Conservation (phyloP, 2,113 vertebrate species). For the Nannobrachium achirus region DNA sequence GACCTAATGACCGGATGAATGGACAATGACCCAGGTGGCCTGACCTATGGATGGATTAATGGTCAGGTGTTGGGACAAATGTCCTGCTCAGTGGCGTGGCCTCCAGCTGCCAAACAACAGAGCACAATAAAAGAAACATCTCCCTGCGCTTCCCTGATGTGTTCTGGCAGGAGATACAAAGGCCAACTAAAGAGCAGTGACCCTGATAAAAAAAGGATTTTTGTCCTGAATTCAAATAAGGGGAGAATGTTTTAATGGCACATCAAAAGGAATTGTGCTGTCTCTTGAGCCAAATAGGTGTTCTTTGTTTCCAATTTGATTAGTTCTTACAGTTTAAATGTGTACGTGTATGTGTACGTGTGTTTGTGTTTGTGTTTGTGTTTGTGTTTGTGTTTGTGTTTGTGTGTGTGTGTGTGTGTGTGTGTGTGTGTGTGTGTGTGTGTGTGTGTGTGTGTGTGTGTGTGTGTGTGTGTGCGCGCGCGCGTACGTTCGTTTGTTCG, state of each 20-base stretch:
- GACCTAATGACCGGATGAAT: slow-evolving; percentile 44
- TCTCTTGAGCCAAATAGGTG: not conserved
- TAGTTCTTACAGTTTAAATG: too few relatives aligned
- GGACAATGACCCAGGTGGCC: slow-evolving; percentile 31
- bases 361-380: too few relatives aligned
- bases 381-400: too few relatives aligned
- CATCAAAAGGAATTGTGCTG: not conserved
- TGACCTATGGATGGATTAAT: slow-evolving; percentile 46
- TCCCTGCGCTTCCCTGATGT: slow-evolving; percentile 3
- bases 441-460: too few relatives aligned
- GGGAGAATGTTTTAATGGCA: not conserved
- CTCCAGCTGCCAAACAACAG: not conserved
- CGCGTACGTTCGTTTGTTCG: too few relatives aligned
- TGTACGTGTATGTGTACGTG: too few relatives aligned
- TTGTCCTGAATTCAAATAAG: slow-evolving; percentile 2
- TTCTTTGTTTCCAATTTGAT: not conserved
- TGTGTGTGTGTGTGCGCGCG: too few relatives aligned
- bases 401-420: too few relatives aligned
- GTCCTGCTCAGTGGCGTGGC: slow-evolving; percentile 14
- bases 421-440: too few relatives aligned
- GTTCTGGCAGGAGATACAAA: slow-evolving; percentile 6
- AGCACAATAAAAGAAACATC: not conserved
- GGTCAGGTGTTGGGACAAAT: slow-evolving; percentile 22
- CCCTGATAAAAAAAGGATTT: not conserved
- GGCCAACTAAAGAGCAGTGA: not conserved